phyloP scores from a whole-genome alignment of 2,113 vertebrate species.

The Myanophis thanlyinensis region DNA sequence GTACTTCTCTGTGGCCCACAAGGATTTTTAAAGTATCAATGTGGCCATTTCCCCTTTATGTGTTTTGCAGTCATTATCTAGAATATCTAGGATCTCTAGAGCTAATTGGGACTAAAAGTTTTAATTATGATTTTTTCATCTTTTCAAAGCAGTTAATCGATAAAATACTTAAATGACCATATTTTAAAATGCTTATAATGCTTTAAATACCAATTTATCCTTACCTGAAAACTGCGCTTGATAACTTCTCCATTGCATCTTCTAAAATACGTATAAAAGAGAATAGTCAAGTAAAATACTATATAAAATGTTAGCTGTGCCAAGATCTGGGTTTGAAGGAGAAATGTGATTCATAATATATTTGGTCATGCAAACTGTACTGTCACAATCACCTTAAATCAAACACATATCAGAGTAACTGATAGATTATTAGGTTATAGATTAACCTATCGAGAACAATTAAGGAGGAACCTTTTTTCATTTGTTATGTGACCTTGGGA shows the following conservation, averaged over 20 bases:
- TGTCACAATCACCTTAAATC: neutral
- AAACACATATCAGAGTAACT: neutral
- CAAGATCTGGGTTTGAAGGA: neutral
- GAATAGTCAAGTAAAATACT: constrained; percentile 68
- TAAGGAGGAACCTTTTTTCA: neutral
- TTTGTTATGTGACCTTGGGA: neutral
- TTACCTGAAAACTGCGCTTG: constrained; percentile 85
- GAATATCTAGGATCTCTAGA: neutral
- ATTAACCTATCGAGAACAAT: neutral
- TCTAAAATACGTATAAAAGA: constrained; percentile 85
- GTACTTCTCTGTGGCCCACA: neutral
- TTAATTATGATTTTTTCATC: neutral
- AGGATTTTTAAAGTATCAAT: neutral
- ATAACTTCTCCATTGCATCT: constrained; percentile 92
- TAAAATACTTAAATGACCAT: neutral
- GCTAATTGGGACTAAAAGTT: neutral
- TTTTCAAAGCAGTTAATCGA: neutral
- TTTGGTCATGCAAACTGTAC: neutral
- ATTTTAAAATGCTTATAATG: neutral
- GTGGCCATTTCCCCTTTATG: neutral
- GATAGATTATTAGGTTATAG: no score
- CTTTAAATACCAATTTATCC: constrained; percentile 4
- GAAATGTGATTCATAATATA: neutral
- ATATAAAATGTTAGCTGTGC: neutral
- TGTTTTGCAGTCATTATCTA: neutral